Percentiles rank a stretch among this genome's conserved stretches.
phyloP scores from a whole-genome alignment of 2,113 vertebrate species.

The Platanista minor region DNA sequence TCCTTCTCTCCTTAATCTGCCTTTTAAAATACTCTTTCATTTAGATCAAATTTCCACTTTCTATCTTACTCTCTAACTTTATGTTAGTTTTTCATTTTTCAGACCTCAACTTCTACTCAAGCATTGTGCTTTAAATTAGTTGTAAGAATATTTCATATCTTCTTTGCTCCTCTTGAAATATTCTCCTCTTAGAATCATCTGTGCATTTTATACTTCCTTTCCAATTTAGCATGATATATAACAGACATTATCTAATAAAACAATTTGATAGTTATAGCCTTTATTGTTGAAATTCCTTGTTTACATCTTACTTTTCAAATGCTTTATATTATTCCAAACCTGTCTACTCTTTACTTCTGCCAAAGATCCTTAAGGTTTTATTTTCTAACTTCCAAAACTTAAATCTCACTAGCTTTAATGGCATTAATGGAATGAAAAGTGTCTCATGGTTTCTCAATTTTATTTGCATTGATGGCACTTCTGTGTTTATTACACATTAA shows the following conservation, averaged over 20 bases:
- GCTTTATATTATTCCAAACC: not conserved
- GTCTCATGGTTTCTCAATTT: not conserved
- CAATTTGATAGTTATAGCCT: not conserved
- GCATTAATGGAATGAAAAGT: not conserved
- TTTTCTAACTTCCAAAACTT: not conserved
- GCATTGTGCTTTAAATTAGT: not conserved
- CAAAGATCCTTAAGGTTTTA: not conserved
- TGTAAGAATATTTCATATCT: not conserved
- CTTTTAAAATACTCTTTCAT: not conserved
- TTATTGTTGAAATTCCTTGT: not conserved
- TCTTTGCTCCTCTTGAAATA: not conserved
- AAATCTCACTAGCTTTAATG: not conserved
- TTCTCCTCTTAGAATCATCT: not conserved
- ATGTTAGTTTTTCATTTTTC: not conserved
- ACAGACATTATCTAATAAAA: not conserved
- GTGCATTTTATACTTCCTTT: not conserved
- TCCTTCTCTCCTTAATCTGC: not conserved
- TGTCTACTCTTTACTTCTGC: not conserved
- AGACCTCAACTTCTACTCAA: not conserved
- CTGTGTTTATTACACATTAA: not conserved
- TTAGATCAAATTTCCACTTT: not conserved
- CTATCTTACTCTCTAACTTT: not conserved
- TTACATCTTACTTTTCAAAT: not conserved
- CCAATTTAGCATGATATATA: not conserved
- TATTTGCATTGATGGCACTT: not conserved